Evolutionary conservation across 2,113 vertebrate genomes (phyloP), one percentile per base, ranked within the genome.

Genomic region (Spheniscus mendiculus): DNA sequence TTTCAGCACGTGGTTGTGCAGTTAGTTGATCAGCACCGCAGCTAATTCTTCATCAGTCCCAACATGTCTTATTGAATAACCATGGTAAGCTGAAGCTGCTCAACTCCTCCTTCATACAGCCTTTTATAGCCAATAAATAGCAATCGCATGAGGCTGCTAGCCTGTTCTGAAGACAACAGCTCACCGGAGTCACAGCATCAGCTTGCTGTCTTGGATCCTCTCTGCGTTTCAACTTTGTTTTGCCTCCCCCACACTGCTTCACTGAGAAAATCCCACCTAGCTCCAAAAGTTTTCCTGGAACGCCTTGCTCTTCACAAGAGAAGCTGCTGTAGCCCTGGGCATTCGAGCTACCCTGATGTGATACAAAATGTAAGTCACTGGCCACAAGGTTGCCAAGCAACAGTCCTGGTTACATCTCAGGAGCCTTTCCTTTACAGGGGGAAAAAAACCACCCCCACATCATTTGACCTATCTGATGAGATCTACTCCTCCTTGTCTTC

Each of bases 51-150:
- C 65, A 30, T 4, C 61, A n/a, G 16, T 7, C 49, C 67, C 55
- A 56, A 7, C 0, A 11, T 1, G 4, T 44, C 30, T 32, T 4
- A 30, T 1, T 38, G 32, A 63, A 70, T 8, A 66, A 34, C 14
- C 12, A 89, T 0, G 0, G 44, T 30, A 29, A 73, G 40, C n/a
- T 59, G 85, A 34, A 58, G 55, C 88, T 63, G 59, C 50, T 27
- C 79, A 25, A 1, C 29, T 74, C 42, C 72, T 70, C 38, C 53
- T 61, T 15, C 55, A 38, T 3, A 65, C 34, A 72, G 71, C 47
- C 47, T 56, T 30, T 59, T 27, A 23, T 1, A 26, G 23, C 12
- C 70, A 58, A 45, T 2, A 30, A 83, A 74, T 0, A 25, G 59
- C 50, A 36, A 2, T 0, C 27, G 36, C n/a, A 12, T 0, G 23